Evolutionary conservation across 2,888 invertebrate species (phyloP).

Genomic region (Tipula vernalis): DNA sequence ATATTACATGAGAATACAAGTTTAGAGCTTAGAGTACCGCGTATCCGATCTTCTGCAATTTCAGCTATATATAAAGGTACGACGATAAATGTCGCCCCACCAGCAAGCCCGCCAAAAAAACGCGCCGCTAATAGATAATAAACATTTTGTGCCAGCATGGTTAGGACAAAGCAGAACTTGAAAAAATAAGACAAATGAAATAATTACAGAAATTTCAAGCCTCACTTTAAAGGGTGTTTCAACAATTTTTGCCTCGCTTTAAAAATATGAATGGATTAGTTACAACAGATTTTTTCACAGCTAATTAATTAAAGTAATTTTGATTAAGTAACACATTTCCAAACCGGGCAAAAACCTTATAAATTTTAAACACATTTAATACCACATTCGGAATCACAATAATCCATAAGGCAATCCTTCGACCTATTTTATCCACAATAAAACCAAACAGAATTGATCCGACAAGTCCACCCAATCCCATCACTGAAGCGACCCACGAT

Average conservation of each 20-base stretch:
- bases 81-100: slow-evolving; percentile 12
- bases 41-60: slow-evolving; percentile 12
- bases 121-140: slow-evolving; percentile 11
- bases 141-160: slow-evolving; percentile 16
- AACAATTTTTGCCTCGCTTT: too few species aligned
- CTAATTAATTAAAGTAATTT: too few species aligned
- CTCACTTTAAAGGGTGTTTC: background rate
- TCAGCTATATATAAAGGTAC: slow-evolving; percentile 14
- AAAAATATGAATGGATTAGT: too few species aligned
- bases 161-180: slow-evolving; percentile 25
- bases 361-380: background rate
- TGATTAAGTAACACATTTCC: too few species aligned
- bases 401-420: slow-evolving; percentile 24
- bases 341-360: too few species aligned
- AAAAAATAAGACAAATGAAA: background rate
- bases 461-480: slow-evolving; percentile 26
- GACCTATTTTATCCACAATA: slow-evolving; percentile 27
- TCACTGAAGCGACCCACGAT: slow-evolving; percentile 27
- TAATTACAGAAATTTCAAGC: background rate
- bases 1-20: slow-evolving; percentile 10
- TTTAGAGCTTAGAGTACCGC: slow-evolving; percentile 13
- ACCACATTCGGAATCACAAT: slow-evolving; percentile 27
- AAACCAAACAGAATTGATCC: slow-evolving; percentile 30
- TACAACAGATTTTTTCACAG: too few species aligned
- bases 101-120: slow-evolving; percentile 12